Percentiles rank a stretch among this genome's conserved stretches.
phyloP scores from a whole-genome alignment of 2,113 vertebrate genomes.

The Corapipo altera region DNA sequence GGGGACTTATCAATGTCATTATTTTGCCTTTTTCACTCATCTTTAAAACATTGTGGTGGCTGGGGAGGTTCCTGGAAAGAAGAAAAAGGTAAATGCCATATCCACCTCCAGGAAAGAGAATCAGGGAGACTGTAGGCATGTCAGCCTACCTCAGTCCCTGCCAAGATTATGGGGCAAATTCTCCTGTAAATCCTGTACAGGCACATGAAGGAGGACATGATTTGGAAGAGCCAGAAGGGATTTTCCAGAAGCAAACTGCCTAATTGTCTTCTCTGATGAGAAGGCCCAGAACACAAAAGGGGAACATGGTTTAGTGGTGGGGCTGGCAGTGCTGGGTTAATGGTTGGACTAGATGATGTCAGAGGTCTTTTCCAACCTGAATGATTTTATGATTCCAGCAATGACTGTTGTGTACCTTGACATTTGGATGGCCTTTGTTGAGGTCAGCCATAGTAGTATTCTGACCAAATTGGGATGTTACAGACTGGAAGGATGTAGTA shows the following conservation, averaged over 20 bases:
- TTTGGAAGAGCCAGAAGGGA: not conserved
- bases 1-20: not conserved
- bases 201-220: not conserved
- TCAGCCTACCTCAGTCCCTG: not conserved
- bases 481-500: not conserved
- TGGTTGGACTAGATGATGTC: not conserved
- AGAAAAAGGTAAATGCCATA: not conserved
- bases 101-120: not conserved
- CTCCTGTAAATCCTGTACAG: not conserved
- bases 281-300: not conserved
- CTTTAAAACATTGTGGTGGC: not conserved
- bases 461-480: not conserved
- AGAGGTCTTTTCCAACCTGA: not conserved
- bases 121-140: rapidly evolving
- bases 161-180: not conserved
- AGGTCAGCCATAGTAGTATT: not conserved
- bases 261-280: not conserved
- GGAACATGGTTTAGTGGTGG: not conserved
- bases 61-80: not conserved
- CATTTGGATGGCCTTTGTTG: not conserved
- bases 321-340: not conserved
- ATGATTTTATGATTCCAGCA: not conserved
- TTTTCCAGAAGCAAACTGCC: not conserved
- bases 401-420: not conserved
- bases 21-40: not conserved